These are phyloP conservation scores for Lepidothrix coronata DNA, from an alignment of 2,113 vertebrate genomes.

Conservation along the genomic window DNA sequence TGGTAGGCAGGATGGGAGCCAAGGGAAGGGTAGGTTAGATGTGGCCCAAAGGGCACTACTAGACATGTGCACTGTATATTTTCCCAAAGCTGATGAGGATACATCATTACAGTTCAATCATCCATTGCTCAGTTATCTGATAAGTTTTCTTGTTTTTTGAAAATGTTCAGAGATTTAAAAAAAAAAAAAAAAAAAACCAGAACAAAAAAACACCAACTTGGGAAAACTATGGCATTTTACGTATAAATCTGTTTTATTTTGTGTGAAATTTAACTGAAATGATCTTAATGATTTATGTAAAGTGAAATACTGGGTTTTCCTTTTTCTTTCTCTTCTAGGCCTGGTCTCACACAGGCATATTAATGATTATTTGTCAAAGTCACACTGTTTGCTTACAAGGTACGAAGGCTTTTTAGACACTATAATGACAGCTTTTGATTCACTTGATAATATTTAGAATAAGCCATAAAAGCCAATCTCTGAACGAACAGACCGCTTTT, in stretches of 20 bases:
- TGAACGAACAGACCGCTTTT: slow-evolving; percentile 76
- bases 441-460: slow-evolving; percentile 82
- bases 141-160: not conserved
- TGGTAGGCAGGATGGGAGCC: not conserved
- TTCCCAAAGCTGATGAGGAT: not conserved
- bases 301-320: slow-evolving; percentile 70
- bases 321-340: slow-evolving; percentile 36
- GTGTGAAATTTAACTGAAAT: slow-evolving; percentile 67
- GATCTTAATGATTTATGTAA: slow-evolving; percentile 73
- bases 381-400: slow-evolving; percentile 82
- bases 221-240: slow-evolving; percentile 55
- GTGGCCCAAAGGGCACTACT: not conserved
- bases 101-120: not conserved
- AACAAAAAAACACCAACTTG: not conserved
- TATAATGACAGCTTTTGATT: slow-evolving; percentile 79
- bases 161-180: not conserved
- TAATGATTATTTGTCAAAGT: slow-evolving; percentile 83
- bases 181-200: not conserved
- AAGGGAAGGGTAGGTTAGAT: not conserved
- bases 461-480: slow-evolving; percentile 78
- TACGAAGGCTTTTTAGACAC: slow-evolving; percentile 79
- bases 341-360: slow-evolving; percentile 66
- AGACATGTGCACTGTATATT: not conserved
- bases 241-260: slow-evolving; percentile 67
- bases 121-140: not conserved